Evolutionary conservation across 2,797 vertebrate species (phyloP).

Genomic region (Coregonus sp.): DNA sequence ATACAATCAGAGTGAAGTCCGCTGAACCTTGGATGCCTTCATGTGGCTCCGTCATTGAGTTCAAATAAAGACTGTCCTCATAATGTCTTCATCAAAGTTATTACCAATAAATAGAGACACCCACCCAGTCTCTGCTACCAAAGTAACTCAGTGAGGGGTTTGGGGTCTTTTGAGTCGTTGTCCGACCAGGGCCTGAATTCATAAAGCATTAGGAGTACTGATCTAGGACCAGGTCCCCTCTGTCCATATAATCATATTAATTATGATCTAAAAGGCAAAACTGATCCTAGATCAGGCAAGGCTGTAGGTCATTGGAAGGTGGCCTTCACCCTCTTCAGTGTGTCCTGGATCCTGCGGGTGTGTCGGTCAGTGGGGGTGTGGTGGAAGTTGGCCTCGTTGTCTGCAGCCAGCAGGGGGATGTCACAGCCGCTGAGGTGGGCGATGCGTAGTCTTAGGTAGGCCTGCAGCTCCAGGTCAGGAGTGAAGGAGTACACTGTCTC

Average conservation of each 20-base stretch:
- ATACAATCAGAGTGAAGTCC: neutral
- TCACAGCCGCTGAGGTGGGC: conserved; percentile 77
- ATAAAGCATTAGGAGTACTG: neutral
- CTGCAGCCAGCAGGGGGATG: conserved; percentile 82
- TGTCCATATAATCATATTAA: neutral
- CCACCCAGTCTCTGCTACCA: neutral
- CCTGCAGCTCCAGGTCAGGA: conserved; percentile 84
- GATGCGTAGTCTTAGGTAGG: conserved; percentile 85
- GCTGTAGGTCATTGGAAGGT: conserved; percentile 85
- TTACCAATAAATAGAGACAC: neutral
- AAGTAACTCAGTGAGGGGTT: neutral
- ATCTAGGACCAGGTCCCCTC: neutral
- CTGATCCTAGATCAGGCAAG: neutral
- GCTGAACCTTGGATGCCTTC: neutral
- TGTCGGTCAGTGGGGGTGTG: conserved; percentile 82
- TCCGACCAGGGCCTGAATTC: neutral
- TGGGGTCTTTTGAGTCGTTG: neutral
- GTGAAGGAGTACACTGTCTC: conserved; percentile 82
- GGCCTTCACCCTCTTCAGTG: conserved; percentile 86
- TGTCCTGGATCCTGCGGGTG: conserved; percentile 85
- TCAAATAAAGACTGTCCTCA: neutral
- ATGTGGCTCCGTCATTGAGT: neutral
- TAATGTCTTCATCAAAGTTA: neutral
- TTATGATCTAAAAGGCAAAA: neutral
- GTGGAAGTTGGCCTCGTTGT: conserved; percentile 80